Evolutionary conservation across 2,113 vertebrate genomes (phyloP).

Genomic region (Oreochromis spilurus): DNA sequence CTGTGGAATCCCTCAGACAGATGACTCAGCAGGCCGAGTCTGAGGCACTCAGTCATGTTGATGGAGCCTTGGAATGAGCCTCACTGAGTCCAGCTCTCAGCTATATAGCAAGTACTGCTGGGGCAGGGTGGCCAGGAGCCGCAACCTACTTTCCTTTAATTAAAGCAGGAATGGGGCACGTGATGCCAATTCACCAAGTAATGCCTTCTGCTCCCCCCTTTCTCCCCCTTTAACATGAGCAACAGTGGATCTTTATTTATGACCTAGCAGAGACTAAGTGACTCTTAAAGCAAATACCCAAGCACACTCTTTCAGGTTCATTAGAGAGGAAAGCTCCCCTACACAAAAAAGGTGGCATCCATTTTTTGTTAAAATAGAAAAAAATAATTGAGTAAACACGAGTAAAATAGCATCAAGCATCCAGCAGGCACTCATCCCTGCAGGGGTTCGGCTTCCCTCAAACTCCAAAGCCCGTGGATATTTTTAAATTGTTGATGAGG

Average conservation of each 20-base stretch:
- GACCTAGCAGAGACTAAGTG: background rate
- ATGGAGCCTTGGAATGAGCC: conserved; percentile 38
- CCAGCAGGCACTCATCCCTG: conserved; percentile 9
- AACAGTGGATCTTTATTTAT: conserved; percentile 13
- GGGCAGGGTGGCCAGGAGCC: conserved; percentile 23
- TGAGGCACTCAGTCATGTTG: conserved; percentile 53
- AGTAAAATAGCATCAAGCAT: conserved; percentile 13
- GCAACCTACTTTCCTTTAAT: conserved; percentile 54
- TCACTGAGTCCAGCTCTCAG: conserved; percentile 24
- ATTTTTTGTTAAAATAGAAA: background rate
- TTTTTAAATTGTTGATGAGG: conserved; percentile 6
- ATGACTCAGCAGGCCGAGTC: conserved; percentile 61
- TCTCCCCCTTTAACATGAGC: background rate
- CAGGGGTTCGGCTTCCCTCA: conserved; percentile 26
- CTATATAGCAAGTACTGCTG: conserved; percentile 36
- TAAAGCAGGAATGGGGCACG: conserved; percentile 24
- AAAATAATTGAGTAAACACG: background rate
- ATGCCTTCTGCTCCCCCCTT: background rate
- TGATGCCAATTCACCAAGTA: conserved; percentile 10
- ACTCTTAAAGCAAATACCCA: background rate
- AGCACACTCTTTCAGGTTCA: background rate
- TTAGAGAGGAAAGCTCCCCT: background rate
- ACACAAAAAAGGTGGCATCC: background rate
- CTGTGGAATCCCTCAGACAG: conserved; percentile 46
- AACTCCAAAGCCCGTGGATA: conserved; percentile 14